Conservation (phyloP, 2,113 vertebrate genomes). For the Tachysurus fulvidraco region DNA sequence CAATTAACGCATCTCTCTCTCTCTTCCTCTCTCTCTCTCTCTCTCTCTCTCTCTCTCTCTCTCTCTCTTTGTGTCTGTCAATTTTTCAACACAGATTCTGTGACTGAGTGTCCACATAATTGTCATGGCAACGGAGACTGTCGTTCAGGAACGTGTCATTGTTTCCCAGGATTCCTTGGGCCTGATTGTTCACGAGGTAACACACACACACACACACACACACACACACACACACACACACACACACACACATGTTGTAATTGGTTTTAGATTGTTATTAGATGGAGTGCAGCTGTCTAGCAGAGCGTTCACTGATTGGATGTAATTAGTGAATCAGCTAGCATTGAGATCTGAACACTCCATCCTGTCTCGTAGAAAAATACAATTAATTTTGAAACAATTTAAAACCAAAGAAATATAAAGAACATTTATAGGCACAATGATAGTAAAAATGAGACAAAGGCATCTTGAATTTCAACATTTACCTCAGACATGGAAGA, state of each 20-base stretch:
- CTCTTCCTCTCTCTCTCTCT: slow-evolving; percentile 32
- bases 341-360: not conserved
- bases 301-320: slow-evolving; percentile 29
- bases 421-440: not conserved
- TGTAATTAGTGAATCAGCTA: slow-evolving; percentile 37
- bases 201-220: slow-evolving; percentile 27
- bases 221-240: slow-evolving; percentile 30
- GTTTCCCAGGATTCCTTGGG: slow-evolving; percentile 96
- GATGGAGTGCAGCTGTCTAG: slow-evolving; percentile 43
- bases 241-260: slow-evolving; percentile 35
- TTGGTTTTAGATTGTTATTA: slow-evolving; percentile 56
- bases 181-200: slow-evolving; percentile 97
- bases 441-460: not conserved
- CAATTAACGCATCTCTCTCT: slow-evolving; percentile 51
- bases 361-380: not conserved
- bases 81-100: slow-evolving; percentile 79
- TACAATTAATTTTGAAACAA: not conserved
- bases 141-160: slow-evolving; percentile 96
- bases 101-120: slow-evolving; percentile 97
- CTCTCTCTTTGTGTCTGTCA: slow-evolving; percentile 30
- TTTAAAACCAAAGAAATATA: not conserved
- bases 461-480: not conserved
- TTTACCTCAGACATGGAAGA: not conserved
- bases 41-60: slow-evolving; percentile 20
- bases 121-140: slow-evolving; percentile 99